Percentiles rank a stretch among this genome's conserved stretches.
These are phyloP conservation scores for Mastomys natalensis DNA, from an alignment of 2,113 vertebrate genomes.

Conservation along the genomic window DNA sequence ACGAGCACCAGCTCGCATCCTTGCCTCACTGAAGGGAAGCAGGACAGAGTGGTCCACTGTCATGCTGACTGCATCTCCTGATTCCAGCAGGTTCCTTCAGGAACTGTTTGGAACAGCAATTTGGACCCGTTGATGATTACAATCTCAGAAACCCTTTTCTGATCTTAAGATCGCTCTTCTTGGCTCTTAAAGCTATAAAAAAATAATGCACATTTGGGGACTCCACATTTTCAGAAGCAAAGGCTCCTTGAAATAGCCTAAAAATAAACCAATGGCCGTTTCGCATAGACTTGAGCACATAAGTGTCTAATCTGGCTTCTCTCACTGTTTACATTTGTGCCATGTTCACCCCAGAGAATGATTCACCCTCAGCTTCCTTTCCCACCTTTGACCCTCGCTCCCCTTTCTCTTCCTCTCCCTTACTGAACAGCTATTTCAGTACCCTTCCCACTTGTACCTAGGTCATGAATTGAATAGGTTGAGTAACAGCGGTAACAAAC, in stretches of 20 bases:
- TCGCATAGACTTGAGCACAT: background rate
- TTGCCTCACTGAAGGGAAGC: background rate
- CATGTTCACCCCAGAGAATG: background rate
- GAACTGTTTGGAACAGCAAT: background rate
- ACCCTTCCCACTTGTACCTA: background rate
- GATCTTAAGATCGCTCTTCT: background rate
- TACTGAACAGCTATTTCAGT: background rate
- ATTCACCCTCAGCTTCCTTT: background rate
- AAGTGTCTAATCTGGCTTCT: background rate
- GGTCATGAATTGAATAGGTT: background rate
- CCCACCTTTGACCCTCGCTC: background rate
- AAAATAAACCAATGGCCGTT: background rate
- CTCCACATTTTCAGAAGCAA: background rate
- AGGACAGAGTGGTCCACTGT: rapidly evolving
- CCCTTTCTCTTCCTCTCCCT: background rate
- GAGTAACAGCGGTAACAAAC: background rate
- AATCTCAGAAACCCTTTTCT: background rate
- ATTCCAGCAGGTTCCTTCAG: background rate
- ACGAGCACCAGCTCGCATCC: background rate
- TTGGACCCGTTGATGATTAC: background rate
- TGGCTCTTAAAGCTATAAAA: background rate
- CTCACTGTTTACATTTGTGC: background rate
- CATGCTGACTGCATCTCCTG: background rate
- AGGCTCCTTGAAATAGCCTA: background rate
- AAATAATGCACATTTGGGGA: background rate